These are phyloP conservation scores for Carcina quercana DNA, from an alignment of 2,888 invertebrate species.

Conservation along the genomic window DNA sequence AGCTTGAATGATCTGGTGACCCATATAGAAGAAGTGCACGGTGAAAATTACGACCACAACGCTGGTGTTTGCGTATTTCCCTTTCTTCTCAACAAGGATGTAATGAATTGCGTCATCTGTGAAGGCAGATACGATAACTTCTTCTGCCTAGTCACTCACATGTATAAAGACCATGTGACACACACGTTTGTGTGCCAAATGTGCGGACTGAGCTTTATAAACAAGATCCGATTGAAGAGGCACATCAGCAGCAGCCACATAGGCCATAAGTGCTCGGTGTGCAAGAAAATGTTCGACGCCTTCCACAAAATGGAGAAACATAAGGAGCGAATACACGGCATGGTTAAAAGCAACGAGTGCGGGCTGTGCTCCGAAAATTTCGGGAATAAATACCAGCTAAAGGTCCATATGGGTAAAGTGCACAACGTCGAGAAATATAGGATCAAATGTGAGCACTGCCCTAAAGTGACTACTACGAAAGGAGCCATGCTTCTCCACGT, in stretches of 20 bases:
- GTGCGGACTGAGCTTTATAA: constrained; percentile 46
- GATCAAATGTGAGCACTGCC: constrained; percentile 52
- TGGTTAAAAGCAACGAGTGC: constrained; percentile 31
- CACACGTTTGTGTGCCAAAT: constrained; percentile 48
- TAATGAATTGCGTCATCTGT: constrained; percentile 41
- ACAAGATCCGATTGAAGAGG: constrained; percentile 36
- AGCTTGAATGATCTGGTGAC: constrained; percentile 35
- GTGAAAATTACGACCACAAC: constrained; percentile 30
- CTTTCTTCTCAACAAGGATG: constrained; percentile 34
- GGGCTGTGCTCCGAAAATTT: constrained; percentile 37
- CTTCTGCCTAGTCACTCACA: constrained; percentile 39
- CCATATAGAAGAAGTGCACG: constrained; percentile 35
- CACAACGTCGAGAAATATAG: constrained; percentile 52
- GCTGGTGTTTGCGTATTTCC: constrained; percentile 41
- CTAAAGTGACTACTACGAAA: constrained; percentile 59
- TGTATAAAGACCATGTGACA: constrained; percentile 44
- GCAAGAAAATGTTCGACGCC: constrained; percentile 56
- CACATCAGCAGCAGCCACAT: constrained; percentile 40
- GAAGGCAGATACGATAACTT: constrained; percentile 41
- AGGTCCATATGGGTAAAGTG: constrained; percentile 52
- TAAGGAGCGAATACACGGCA: constrained; percentile 39
- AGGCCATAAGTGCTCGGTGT: constrained; percentile 39
- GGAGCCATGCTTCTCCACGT: constrained; percentile 69
- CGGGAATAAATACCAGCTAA: constrained; percentile 38
- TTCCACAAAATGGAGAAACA: constrained; percentile 38